These are phyloP conservation scores for Phasia obesa DNA, from an alignment of 2,888 invertebrate genomes.

Conservation along the genomic window DNA sequence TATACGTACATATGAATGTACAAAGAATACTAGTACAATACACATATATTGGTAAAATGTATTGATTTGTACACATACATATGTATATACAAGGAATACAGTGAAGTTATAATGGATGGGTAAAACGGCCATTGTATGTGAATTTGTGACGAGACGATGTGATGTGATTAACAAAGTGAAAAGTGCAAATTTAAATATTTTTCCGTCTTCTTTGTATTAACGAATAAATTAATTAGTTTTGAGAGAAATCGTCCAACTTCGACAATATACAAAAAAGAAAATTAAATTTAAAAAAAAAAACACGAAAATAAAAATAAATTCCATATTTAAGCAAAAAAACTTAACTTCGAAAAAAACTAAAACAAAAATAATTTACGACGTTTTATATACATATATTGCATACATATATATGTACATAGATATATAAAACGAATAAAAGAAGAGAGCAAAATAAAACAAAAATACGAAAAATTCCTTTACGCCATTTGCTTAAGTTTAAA, in stretches of 20 bases:
- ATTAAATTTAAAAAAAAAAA: conserved; percentile 24
- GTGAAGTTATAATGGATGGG: conserved; percentile 31
- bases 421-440: conserved; percentile 6
- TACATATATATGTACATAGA: no score
- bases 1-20: conserved; percentile 17
- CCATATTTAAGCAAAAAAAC: conserved; percentile 33
- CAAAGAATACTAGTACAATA: conserved; percentile 22
- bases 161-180: conserved; percentile 71
- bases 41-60: not conserved
- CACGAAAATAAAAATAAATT: conserved; percentile 42
- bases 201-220: conserved; percentile 32
- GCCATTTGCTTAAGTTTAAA: conserved; percentile 54
- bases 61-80: not conserved
- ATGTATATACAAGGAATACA: conserved; percentile 31
- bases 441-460: not conserved
- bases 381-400: no score
- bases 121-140: conserved; percentile 56
- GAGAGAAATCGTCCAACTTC: conserved; percentile 67
- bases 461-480: conserved; percentile 52
- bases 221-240: conserved; percentile 51
- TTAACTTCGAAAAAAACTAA: conserved; percentile 17
- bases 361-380: conserved; percentile 10
- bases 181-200: conserved; percentile 69
- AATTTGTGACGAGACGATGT: conserved; percentile 69
- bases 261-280: conserved; percentile 2